A percentile compares a stretch with the other conserved stretches of the same genome.
Evolutionary conservation across 1,140 invertebrate species (phyloP).

Genomic region (Diachasma alloeum): DNA sequence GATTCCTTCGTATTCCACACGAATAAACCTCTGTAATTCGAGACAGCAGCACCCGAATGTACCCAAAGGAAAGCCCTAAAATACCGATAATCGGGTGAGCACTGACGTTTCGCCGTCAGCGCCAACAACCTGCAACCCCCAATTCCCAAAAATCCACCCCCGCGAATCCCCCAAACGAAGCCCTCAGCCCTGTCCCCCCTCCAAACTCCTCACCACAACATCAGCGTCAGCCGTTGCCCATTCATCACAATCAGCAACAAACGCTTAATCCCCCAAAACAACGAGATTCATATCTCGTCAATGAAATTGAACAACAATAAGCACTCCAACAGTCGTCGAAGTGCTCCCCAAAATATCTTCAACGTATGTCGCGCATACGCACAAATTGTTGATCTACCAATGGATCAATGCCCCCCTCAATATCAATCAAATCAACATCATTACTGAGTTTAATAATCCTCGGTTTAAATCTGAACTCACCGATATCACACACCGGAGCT

Average conservation of each 20-base stretch:
- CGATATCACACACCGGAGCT: constrained; percentile 31
- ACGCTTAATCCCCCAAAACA: constrained; percentile 49
- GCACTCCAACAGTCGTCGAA: constrained; percentile 6
- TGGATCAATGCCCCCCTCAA: background rate
- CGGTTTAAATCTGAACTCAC: constrained; percentile 46
- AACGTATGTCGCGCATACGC: constrained; percentile 60
- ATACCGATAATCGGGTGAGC: background rate
- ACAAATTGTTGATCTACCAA: constrained; percentile 53
- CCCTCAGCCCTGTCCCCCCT: background rate
- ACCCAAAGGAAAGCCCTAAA: background rate
- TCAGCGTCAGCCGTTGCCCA: background rate
- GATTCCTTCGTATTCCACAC: too few species aligned
- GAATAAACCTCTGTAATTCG: background rate
- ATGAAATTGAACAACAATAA: constrained; percentile 20
- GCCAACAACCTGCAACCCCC: background rate
- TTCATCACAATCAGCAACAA: background rate
- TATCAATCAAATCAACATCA: constrained; percentile 46
- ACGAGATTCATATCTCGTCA: constrained; percentile 63
- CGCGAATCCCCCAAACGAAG: background rate
- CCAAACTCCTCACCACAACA: background rate
- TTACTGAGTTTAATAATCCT: constrained; percentile 50
- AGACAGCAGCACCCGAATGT: background rate
- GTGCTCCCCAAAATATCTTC: constrained; percentile 37
- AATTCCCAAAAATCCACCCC: background rate
- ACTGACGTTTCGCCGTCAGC: background rate